Base-by-base conservation (phyloP, 2,888 invertebrate genomes). In the Lordiphosa andalusiaca region DNA sequence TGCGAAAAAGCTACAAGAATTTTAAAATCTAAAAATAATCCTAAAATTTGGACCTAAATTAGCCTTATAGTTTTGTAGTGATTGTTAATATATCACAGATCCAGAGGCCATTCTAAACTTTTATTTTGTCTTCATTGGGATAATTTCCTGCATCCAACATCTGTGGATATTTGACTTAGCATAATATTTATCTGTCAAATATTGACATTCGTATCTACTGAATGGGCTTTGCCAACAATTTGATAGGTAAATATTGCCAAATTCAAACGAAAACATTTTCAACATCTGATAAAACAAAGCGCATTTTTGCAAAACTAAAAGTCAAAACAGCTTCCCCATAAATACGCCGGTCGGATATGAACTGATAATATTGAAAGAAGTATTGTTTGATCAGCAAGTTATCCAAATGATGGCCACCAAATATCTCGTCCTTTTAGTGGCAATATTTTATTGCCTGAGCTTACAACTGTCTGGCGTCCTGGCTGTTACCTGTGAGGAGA, bases 241-340 rank as follows among this genome's bases (percentile, higher is more conserved):
- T 52, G 52, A 61, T 52, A 21, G 10, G 30, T 16, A 21, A 37
- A n/a, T 60, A 35, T 60, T 47, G 61, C 41, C 36, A 60, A 60
- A 33, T 59, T 30, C 13, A 3, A 9, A 36, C 9, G 21, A 23
- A 41, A 38, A 40, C 4, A 16, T 50, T 30, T 30, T 39, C 19
- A 46, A 47, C 62, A 62, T 49, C 54, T 62, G 62, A 49, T 48
- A 40, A 12, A 62, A 62, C 54, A 62, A 49, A 19, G 6, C 30
- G 0, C 16, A 10, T 7, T 49, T 40, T 13, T 21, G 23, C 13
- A 37, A 16, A 3, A 19, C 23, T 12, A 13, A 30, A 21, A 33
- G 10, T 10, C 30, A 33, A 16, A 44, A 33, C 9, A 6, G 9
- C 10, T 36, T 40, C 5, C 21, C n/a, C 49, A 62, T 62, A 62